These are phyloP conservation scores for Andrena bicolor DNA, from an alignment of 2,888 invertebrate genomes.

Conservation along the genomic window DNA sequence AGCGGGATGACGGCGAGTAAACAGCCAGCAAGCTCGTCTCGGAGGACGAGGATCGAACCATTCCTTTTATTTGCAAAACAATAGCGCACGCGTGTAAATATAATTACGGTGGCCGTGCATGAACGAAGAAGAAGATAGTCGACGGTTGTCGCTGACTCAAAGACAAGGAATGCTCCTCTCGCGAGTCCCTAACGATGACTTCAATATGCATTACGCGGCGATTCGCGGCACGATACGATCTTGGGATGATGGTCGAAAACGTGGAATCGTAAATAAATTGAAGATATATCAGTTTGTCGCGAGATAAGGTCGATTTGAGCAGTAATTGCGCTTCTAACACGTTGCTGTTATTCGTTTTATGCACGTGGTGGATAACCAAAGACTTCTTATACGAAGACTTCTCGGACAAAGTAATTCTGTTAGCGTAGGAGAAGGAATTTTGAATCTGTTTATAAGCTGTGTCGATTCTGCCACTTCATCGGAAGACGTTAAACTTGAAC, in stretches of 20 bases:
- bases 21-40: conserved; percentile 14
- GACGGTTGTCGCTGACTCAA: conserved; percentile 46
- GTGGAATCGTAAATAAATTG: conserved; percentile 45
- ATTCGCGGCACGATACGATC: conserved; percentile 38
- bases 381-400: not conserved
- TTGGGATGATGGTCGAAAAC: conserved; percentile 37
- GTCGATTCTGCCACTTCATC: too few species aligned
- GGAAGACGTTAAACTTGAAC: too few species aligned
- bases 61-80: conserved; percentile 55
- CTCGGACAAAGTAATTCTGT: not conserved
- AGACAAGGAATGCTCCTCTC: conserved; percentile 44
- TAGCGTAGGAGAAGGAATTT: not conserved
- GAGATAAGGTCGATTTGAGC: conserved; percentile 19
- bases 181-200: conserved; percentile 35
- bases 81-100: conserved; percentile 43
- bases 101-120: conserved; percentile 30
- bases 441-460: not conserved
- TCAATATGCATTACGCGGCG: conserved; percentile 39
- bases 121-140: not conserved
- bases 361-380: not conserved
- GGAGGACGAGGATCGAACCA: conserved; percentile 41
- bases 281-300: conserved; percentile 29
- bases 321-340: conserved; percentile 19
- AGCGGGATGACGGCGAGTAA: conserved; percentile 31
- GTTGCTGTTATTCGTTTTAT: conserved; percentile 9